Conservation (phyloP, 2,113 vertebrate genomes). For the Malurus cyaneus region DNA sequence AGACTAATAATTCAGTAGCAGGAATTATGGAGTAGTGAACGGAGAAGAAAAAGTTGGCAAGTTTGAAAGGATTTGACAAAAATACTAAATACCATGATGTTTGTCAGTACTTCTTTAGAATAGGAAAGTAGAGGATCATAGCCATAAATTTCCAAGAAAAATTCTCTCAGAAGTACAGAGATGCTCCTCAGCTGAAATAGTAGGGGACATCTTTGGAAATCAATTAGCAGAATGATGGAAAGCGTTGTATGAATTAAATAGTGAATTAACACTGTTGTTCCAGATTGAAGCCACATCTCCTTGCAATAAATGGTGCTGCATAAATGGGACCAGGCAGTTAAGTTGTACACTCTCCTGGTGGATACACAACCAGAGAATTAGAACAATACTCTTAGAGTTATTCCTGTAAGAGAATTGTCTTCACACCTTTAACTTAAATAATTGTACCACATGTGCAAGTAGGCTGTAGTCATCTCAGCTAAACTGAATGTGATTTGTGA, state of each 20-base stretch:
- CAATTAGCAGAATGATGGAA: not conserved
- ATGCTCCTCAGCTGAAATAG: not conserved
- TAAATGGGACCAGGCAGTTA: not conserved
- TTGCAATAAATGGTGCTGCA: not conserved
- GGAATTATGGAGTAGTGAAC: not conserved
- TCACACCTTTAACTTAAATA: not conserved
- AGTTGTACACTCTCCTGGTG: not conserved
- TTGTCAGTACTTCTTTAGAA: not conserved
- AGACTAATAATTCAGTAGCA: not conserved
- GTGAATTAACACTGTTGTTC: not conserved
- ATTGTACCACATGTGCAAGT: not conserved
- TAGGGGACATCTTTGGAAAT: not conserved
- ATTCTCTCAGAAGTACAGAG: not conserved
- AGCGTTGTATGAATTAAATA: not conserved
- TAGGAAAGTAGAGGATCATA: not conserved
- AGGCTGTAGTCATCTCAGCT: not conserved
- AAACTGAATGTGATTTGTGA: conserved; percentile 22
- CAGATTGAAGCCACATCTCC: not conserved
- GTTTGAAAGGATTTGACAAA: not conserved
- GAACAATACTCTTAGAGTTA: not conserved
- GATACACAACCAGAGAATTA: not conserved
- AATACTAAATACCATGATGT: not conserved
- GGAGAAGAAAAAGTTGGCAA: not conserved
- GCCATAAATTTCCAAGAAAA: not conserved
- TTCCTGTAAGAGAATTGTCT: not conserved